Base-by-base conservation (phyloP, 2,113 vertebrate genomes). In the Cygnus atratus region DNA sequence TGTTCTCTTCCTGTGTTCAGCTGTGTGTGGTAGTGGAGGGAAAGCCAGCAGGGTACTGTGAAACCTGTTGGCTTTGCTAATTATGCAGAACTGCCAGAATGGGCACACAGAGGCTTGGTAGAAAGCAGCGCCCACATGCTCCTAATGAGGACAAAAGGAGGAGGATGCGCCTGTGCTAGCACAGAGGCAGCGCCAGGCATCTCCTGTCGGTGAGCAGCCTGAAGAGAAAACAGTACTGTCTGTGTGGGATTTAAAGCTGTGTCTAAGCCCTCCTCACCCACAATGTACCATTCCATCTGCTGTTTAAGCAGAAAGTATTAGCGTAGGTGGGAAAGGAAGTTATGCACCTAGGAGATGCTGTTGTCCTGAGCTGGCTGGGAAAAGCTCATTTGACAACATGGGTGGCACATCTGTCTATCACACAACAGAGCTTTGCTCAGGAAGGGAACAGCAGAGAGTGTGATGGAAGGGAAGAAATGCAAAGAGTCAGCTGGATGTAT, bases 131-230 rank as follows among this genome's bases (percentile, higher is more conserved):
- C 41, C 83, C 70, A 92, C 74, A 33, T 4, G 3, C 44, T 92
- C 31, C 79, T 48, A 84, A 90, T 17, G 59, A 84, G 91, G 87
- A 77, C 89, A 88, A 54, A 78, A 82, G 71, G 76, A 75, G 87
- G 78, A 77, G 79, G 52, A 44, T 57, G 66, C 1, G 11, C 39
- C 50, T 66, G 55, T 74, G 89, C 31, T 39, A 65, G 61, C 65
- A 46, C 77, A 84, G 63, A 65, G 74, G 37, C 57, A 68, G 59
- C 1, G 2, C 59, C 70, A 89, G 93, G 43, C 72, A 46, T 58
- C 39, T 78, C 58, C 55, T 41, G 31, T 33, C 50, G 61, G 71
- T 72, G 83, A 70, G 87, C 92, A 97, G 80, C 84, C 63, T 73
- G 18, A 22, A 74, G 61, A 61, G 52, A 50, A 88, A 88, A 81